Percentiles rank a stretch among this genome's conserved stretches.
phyloP scores from a whole-genome alignment of 2,113 vertebrate genomes.

The Oncorhynchus clarkii region DNA sequence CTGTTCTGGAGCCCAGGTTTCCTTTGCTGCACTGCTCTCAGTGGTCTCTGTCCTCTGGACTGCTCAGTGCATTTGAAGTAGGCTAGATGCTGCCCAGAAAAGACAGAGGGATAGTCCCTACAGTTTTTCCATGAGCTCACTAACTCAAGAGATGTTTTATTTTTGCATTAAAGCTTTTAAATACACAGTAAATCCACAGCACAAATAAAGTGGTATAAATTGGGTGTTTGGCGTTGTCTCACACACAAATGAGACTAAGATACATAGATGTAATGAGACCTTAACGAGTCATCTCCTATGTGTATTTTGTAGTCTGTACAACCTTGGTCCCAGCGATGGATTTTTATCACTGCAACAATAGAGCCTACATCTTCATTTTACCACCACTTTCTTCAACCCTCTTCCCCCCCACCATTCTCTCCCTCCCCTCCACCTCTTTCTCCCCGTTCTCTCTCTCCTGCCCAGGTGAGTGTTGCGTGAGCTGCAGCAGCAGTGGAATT shows the following conservation, averaged over 20 bases:
- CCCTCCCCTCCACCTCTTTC: constrained; percentile 12
- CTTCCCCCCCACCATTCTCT: constrained; percentile 49
- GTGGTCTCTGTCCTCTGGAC: neutral
- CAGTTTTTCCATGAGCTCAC: too few species aligned
- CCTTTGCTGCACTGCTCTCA: neutral
- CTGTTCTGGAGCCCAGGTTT: constrained; percentile 53
- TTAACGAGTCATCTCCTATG: neutral
- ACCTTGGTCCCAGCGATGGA: constrained; percentile 29
- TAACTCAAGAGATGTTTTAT: too few species aligned
- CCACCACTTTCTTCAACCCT: constrained; percentile 43
- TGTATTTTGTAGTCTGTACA: neutral
- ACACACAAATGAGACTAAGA: too few species aligned
- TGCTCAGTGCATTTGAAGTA: neutral
- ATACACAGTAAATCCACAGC: too few species aligned
- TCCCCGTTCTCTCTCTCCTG: constrained; percentile 31
- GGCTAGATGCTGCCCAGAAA: neutral
- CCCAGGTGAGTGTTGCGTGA: constrained; percentile 71
- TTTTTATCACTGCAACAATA: constrained; percentile 43
- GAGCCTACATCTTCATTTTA: constrained; percentile 37
- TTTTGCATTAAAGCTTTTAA: too few species aligned
- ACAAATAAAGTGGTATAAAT: too few species aligned
- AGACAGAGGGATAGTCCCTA: neutral
- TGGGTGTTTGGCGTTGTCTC: too few species aligned
- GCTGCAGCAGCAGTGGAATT: constrained; percentile 65
- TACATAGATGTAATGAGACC: neutral